Conservation (phyloP, 2,797 vertebrate species). For the Catharus ustulatus region DNA sequence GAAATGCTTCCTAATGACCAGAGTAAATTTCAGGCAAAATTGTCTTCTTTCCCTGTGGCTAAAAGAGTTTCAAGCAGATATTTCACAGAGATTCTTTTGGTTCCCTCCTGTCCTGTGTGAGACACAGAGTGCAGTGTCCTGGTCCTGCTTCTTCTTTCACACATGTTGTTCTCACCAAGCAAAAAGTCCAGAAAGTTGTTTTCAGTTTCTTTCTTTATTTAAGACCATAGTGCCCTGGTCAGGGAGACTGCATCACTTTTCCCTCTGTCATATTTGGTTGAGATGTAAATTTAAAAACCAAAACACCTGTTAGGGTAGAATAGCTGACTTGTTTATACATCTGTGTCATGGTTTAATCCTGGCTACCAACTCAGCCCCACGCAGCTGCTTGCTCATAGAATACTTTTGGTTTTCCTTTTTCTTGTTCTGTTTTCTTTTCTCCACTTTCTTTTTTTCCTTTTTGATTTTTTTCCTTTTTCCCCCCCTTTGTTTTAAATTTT, state of each 20-base stretch:
- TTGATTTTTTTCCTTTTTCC: neutral
- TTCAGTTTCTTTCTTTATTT: neutral
- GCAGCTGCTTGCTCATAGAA: neutral
- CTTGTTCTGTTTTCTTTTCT: neutral
- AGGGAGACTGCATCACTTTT: neutral
- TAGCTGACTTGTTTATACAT: neutral
- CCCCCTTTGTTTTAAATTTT: neutral
- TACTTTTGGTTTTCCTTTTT: neutral
- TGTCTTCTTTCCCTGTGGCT: neutral
- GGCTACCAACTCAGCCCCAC: neutral
- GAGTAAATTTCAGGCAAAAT: neutral
- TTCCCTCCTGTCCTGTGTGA: neutral
- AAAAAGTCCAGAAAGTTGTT: neutral
- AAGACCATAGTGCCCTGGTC: neutral
- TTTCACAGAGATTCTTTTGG: neutral
- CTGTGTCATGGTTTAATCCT: neutral
- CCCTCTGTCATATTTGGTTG: neutral
- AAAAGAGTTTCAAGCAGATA: neutral
- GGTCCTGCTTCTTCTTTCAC: neutral
- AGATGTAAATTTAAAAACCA: neutral
- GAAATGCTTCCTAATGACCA: neutral
- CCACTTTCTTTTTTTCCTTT: neutral
- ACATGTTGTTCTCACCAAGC: neutral
- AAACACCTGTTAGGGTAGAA: neutral
- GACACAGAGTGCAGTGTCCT: neutral